These are phyloP conservation scores for Amphilophus citrinellus DNA, from an alignment of 2,113 vertebrate genomes.

Conservation along the genomic window DNA sequence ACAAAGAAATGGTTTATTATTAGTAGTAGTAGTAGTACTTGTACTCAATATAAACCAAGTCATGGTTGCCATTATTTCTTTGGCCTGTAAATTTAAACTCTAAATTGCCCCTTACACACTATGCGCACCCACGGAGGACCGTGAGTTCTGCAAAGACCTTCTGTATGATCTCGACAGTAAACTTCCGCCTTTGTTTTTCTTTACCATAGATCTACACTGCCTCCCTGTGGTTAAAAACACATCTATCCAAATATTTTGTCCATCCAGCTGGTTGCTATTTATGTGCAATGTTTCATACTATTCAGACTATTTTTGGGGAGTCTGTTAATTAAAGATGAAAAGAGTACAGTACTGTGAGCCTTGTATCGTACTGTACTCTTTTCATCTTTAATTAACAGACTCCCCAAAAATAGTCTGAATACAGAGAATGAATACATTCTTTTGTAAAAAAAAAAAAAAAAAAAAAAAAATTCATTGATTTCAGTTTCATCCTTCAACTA, in stretches of 20 bases:
- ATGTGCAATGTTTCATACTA: background rate
- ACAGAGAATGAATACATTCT: background rate
- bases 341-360: background rate
- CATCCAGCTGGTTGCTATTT: background rate
- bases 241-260: background rate
- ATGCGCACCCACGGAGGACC: background rate
- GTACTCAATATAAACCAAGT: background rate
- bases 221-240: conserved; percentile 54
- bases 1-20: background rate
- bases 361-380: background rate
- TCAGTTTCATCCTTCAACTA: background rate
- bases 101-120: background rate
- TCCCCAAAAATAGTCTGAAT: background rate
- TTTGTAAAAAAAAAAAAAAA: no score
- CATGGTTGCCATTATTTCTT: background rate
- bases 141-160: background rate
- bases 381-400: background rate
- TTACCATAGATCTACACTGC: conserved; percentile 59
- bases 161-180: background rate
- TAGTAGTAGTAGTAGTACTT: background rate
- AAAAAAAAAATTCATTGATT: no score
- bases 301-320: background rate
- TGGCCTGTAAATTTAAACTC: background rate
- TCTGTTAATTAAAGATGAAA: background rate
- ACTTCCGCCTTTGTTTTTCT: background rate